Percentiles rank a stretch among this genome's conserved stretches.
Conservation (phyloP, 1,140 invertebrate species). For the Trachymyrmex septentrionalis region DNA sequence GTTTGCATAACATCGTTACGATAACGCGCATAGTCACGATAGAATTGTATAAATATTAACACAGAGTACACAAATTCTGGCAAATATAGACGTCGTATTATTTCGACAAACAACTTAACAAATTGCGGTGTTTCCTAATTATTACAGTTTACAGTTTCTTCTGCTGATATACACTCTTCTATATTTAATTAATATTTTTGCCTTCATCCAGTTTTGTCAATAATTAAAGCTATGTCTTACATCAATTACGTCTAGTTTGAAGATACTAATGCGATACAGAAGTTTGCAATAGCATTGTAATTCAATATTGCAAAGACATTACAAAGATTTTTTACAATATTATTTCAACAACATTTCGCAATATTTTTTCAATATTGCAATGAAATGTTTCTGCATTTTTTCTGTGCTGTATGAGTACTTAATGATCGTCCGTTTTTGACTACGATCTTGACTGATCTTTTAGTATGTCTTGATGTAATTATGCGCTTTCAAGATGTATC, state of each 20-base stretch:
- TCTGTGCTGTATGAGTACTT: neutral
- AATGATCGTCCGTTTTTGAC: neutral
- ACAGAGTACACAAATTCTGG: neutral
- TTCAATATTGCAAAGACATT: no score
- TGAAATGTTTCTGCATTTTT: no score
- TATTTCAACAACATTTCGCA: no score
- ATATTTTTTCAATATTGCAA: no score
- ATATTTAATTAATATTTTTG: constrained; percentile 14
- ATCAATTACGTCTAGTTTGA: neutral
- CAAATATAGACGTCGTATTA: neutral
- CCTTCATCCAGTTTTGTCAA: neutral
- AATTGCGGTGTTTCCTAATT: constrained; percentile 7
- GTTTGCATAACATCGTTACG: constrained; percentile 34
- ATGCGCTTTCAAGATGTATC: constrained; percentile 21
- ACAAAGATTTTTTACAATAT: no score
- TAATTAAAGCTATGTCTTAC: neutral
- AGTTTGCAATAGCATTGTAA: no score
- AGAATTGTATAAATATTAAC: constrained; percentile 1
- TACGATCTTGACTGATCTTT: constrained; percentile 1
- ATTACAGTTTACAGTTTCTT: neutral
- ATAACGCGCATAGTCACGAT: constrained; percentile 2
- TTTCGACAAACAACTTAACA: neutral
- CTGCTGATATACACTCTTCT: neutral
- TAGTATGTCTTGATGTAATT: constrained; percentile 39
- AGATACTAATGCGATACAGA: no score